A percentile compares a stretch with the other conserved stretches of the same genome.
phyloP scores from a whole-genome alignment of 2,797 vertebrate species.

The Poecilia picta region DNA sequence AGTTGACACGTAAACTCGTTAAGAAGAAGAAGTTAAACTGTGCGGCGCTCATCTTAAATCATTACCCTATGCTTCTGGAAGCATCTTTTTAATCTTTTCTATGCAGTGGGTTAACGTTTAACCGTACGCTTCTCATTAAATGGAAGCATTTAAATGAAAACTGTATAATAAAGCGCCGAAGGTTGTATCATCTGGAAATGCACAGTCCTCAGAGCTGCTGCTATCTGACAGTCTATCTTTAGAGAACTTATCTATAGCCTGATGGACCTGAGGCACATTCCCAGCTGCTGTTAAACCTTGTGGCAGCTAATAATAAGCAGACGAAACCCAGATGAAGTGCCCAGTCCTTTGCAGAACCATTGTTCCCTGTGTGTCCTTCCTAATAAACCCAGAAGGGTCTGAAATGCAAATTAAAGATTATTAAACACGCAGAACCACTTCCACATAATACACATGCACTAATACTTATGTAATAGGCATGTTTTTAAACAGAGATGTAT shows the following conservation, averaged over 20 bases:
- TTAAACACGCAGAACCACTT: not conserved
- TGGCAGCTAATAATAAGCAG: slow-evolving; percentile 66
- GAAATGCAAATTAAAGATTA: not conserved
- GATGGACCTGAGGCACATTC: slow-evolving; percentile 69
- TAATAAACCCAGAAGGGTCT: slow-evolving; percentile 7
- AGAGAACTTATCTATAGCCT: slow-evolving; percentile 69
- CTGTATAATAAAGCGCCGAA: not conserved
- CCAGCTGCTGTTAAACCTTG: slow-evolving; percentile 74
- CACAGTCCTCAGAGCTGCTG: slow-evolving; percentile 14
- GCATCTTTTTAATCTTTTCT: slow-evolving; percentile 26
- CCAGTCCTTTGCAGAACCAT: slow-evolving; percentile 55
- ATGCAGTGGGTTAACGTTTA: slow-evolving; percentile 44
- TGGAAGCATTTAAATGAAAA: slow-evolving; percentile 14
- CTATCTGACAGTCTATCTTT: slow-evolving; percentile 70
- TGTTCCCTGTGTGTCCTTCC: slow-evolving; percentile 54
- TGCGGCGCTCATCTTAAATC: slow-evolving; percentile 27
- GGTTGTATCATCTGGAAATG: slow-evolving; percentile 21
- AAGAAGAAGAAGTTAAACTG: slow-evolving; percentile 39
- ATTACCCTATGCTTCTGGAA: slow-evolving; percentile 46
- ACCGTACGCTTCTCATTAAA: slow-evolving; percentile 16
- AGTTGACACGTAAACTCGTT: slow-evolving; percentile 23
- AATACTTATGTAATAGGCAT: too few species aligned
- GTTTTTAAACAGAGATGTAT: not conserved
- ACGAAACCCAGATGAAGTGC: slow-evolving; percentile 66
- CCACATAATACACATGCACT: not conserved